Evolutionary conservation across 2,888 invertebrate genomes (phyloP).

Genomic region (Trachelus stipa): DNA sequence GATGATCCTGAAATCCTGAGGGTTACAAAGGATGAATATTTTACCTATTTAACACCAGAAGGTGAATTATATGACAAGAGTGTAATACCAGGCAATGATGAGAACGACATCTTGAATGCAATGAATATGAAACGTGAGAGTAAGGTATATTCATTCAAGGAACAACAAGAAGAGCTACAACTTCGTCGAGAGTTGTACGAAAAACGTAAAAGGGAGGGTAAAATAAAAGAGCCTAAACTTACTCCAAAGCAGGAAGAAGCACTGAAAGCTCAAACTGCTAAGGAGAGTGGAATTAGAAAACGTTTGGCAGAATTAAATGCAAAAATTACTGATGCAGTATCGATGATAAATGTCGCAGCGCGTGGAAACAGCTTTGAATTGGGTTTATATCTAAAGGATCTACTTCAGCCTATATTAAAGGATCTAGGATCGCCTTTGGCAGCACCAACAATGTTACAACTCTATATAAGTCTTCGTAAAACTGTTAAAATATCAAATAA

Average conservation of each 20-base stretch:
- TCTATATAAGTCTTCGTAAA: conserved; percentile 73
- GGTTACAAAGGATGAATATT: conserved; percentile 84
- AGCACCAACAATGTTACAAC: conserved; percentile 74
- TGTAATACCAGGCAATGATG: conserved; percentile 75
- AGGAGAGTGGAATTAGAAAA: conserved; percentile 83
- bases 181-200: conserved; percentile 93
- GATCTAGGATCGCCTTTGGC: conserved; percentile 83
- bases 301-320: conserved; percentile 71
- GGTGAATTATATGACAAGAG: conserved; percentile 93
- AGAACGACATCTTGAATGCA: conserved; percentile 65
- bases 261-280: conserved; percentile 85
- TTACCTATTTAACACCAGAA: conserved; percentile 85
- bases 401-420: conserved; percentile 72
- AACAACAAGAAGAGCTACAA: conserved; percentile 95
- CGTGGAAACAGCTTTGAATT: conserved; percentile 69
- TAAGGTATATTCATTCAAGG: conserved; percentile 96
- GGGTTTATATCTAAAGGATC: conserved; percentile 70
- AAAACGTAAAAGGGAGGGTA: conserved; percentile 84
- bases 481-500: conserved; percentile 69
- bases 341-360: conserved; percentile 68
- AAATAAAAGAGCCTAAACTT: conserved; percentile 77
- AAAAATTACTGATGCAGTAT: conserved; percentile 62
- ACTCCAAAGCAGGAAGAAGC: conserved; percentile 94
- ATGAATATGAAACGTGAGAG: conserved; percentile 95
- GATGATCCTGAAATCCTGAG: conserved; percentile 75